Conservation (phyloP, 2,797 vertebrate genomes). For the Chrosomus eos region DNA sequence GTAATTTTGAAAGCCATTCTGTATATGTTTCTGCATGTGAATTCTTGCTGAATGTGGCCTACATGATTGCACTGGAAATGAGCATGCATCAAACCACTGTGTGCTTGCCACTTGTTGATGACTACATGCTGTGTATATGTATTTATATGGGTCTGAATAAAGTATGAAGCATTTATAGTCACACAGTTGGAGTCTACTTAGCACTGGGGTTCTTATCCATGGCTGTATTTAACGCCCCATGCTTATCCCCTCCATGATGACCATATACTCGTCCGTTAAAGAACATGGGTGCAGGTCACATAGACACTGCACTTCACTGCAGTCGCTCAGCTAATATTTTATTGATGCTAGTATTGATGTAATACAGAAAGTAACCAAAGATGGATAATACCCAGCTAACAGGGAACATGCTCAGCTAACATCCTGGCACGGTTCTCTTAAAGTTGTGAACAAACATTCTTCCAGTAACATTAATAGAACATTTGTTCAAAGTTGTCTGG, state of each 20-base stretch:
- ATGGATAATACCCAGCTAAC: neutral
- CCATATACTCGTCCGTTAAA: neutral
- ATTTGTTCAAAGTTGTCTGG: neutral
- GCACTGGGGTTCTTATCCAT: conserved; percentile 7
- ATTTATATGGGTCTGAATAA: conserved; percentile 48
- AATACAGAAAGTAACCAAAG: conserved; percentile 21
- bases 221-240: neutral
- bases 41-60: conserved; percentile 46
- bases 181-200: conserved; percentile 30
- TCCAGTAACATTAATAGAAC: neutral
- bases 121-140: conserved; percentile 42
- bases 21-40: conserved; percentile 13
- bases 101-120: conserved; percentile 38
- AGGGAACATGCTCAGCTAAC: neutral
- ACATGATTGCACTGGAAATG: conserved; percentile 59
- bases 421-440: neutral
- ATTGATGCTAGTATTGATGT: conserved; percentile 15
- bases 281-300: neutral
- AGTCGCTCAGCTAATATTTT: neutral
- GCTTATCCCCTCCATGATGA: conserved; percentile 8
- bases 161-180: conserved; percentile 56
- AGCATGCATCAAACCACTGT: conserved; percentile 39
- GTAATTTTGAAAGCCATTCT: conserved; percentile 8
- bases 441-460: neutral
- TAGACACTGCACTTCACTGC: neutral